Percentiles rank a stretch among this genome's conserved stretches.
Conservation (phyloP, 1,140 invertebrate genomes). For the Dreissena rostriformis region DNA sequence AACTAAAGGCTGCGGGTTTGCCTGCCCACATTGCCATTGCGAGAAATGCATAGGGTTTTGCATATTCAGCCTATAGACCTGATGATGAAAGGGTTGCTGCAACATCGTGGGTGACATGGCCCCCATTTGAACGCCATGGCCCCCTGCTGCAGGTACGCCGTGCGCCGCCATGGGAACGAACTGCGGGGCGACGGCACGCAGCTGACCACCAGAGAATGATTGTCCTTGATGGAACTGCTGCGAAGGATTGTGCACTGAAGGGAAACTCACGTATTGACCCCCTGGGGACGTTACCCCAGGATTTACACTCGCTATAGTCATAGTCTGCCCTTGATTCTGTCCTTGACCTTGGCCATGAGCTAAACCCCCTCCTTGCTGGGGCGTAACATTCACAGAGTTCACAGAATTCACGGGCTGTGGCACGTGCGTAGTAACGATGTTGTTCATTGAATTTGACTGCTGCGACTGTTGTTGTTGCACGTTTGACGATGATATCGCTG, state of each 20-base stretch:
- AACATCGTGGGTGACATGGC: background rate
- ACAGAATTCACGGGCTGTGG: background rate
- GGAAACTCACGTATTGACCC: conserved; percentile 34
- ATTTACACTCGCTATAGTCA: background rate
- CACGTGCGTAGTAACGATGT: too few species aligned
- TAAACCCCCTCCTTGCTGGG: conserved; percentile 30
- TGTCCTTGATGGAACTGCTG: conserved; percentile 26
- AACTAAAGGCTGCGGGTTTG: conserved; percentile 20
- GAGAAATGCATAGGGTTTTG: conserved; percentile 53
- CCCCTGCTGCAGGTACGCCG: conserved; percentile 2
- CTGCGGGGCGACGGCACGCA: conserved; percentile 33
- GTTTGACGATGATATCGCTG: conserved; percentile 39
- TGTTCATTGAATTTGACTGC: conserved; percentile 18
- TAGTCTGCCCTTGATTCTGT: too few species aligned
- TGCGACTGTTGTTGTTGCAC: conserved; percentile 16
- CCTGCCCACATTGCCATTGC: conserved; percentile 24
- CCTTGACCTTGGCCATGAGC: background rate
- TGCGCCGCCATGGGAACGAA: conserved; percentile 33
- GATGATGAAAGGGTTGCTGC: conserved; percentile 7
- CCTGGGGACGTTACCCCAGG: background rate
- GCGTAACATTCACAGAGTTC: conserved; percentile 24
- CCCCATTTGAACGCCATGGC: background rate
- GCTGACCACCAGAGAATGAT: conserved; percentile 13
- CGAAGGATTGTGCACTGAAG: conserved; percentile 15
- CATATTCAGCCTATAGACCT: conserved; percentile 49